Evolutionary conservation across 2,888 invertebrate species (phyloP).

Genomic region (Gasteruption jaculator): DNA sequence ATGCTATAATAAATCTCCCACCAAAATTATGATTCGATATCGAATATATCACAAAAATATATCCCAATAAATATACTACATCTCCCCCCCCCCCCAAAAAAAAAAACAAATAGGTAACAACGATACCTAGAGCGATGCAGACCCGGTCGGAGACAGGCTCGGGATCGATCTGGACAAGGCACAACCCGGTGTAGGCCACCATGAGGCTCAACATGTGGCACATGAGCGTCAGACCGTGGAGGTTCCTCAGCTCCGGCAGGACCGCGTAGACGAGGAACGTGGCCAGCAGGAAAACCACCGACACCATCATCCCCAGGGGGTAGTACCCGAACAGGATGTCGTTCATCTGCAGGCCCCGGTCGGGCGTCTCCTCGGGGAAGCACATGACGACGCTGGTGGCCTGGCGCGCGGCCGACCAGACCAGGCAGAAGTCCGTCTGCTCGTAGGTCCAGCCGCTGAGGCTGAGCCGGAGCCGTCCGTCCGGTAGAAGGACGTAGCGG

Average conservation of each 20-base stretch:
- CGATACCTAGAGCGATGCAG: conserved; percentile 32
- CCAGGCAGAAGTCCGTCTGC: conserved; percentile 22
- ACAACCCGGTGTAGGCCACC: conserved; percentile 31
- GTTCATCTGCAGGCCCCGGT: neutral
- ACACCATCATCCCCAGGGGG: conserved; percentile 29
- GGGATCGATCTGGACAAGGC: conserved; percentile 28
- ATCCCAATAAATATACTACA: too few relatives aligned
- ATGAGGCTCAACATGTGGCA: conserved; percentile 33
- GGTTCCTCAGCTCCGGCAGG: conserved; percentile 36
- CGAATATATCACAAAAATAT: too few relatives aligned
- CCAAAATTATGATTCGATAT: too few relatives aligned
- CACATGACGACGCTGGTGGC: conserved; percentile 18
- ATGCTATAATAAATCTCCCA: too few relatives aligned
- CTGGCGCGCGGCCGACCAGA: conserved; percentile 12
- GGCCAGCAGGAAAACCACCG: conserved; percentile 31
- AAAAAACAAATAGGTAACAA: too few relatives aligned
- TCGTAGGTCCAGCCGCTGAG: neutral
- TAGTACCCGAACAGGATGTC: conserved; percentile 14
- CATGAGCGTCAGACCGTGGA: conserved; percentile 42
- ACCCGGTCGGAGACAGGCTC: neutral
- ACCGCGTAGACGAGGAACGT: conserved; percentile 41
- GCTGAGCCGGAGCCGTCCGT: conserved; percentile 18
- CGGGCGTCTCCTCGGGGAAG: too few relatives aligned
- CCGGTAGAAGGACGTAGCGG: conserved; percentile 21
- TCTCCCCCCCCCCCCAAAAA: too few relatives aligned